Conservation (phyloP, 1,140 invertebrate genomes). For the Papilio polyxenes region DNA sequence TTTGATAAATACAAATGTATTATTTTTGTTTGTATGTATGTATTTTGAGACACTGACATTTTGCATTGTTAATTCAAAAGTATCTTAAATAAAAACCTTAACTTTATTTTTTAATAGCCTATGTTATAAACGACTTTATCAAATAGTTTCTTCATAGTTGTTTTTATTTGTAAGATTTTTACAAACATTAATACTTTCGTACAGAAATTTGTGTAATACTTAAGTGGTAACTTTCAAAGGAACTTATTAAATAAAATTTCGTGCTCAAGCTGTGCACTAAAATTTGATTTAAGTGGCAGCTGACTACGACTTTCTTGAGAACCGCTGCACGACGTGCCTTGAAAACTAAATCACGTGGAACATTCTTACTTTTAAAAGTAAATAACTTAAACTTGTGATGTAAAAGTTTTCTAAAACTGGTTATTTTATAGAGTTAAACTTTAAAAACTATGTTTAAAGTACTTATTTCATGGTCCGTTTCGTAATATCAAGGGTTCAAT, state of each 20-base stretch:
- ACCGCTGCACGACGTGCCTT: conserved; percentile 19
- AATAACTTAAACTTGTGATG: not conserved
- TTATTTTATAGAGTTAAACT: not conserved
- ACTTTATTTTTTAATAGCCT: no score
- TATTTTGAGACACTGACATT: no score
- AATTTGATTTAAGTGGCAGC: conserved; percentile 16
- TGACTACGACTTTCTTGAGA: not conserved
- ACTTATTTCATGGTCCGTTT: no score
- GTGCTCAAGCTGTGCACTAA: conserved; percentile 3
- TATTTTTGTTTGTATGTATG: no score
- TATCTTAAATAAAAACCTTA: no score
- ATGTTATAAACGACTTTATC: no score
- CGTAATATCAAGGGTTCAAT: no score
- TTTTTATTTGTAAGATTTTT: no score
- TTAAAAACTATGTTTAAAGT: no score
- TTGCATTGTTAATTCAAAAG: no score
- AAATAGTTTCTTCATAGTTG: no score
- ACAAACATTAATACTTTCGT: not conserved
- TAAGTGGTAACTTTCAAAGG: not conserved
- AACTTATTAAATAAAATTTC: conserved; percentile 11
- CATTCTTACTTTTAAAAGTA: not conserved
- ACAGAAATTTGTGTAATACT: not conserved
- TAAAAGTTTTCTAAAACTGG: not conserved
- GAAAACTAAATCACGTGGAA: conserved; percentile 8
- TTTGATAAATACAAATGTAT: no score